Evolutionary conservation across 2,888 invertebrate species (phyloP).

Genomic region (Meteorus colon): DNA sequence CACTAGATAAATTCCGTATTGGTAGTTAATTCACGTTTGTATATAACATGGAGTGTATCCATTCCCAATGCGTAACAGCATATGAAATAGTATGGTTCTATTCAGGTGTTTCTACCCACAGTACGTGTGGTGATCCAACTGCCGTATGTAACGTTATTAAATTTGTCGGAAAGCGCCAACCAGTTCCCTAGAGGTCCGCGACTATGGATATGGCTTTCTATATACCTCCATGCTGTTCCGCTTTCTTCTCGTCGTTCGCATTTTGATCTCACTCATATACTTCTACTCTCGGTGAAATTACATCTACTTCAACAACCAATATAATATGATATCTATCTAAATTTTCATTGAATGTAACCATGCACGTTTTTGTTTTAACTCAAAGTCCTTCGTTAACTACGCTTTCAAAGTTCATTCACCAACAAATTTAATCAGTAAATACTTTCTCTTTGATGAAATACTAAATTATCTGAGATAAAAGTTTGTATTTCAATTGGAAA

Average conservation of each 20-base stretch:
- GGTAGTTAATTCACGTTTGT: conserved; percentile 21
- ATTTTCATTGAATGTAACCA: not conserved
- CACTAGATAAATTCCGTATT: conserved; percentile 31
- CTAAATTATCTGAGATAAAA: not conserved
- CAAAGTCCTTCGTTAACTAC: not conserved
- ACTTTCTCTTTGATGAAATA: not conserved
- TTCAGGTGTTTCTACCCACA: conserved; percentile 22
- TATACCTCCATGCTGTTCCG: not conserved
- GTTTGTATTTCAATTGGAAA: not conserved
- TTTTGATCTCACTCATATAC: not conserved
- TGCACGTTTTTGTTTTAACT: not conserved
- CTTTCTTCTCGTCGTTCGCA: not conserved
- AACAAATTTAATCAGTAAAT: conserved; percentile 5
- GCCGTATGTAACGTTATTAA: conserved; percentile 41
- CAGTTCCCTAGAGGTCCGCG: conserved; percentile 20
- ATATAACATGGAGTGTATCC: conserved; percentile 7
- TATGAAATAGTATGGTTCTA: conserved; percentile 28
- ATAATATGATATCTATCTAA: not conserved
- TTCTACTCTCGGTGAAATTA: not conserved
- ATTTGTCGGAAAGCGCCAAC: conserved; percentile 39
- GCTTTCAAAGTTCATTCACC: not conserved
- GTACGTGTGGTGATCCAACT: conserved; percentile 38
- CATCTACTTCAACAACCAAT: not conserved
- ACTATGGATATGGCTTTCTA: not conserved
- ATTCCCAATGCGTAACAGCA: conserved; percentile 6